phyloP scores from a whole-genome alignment of 2,888 invertebrate species.

The Axea sp. region DNA sequence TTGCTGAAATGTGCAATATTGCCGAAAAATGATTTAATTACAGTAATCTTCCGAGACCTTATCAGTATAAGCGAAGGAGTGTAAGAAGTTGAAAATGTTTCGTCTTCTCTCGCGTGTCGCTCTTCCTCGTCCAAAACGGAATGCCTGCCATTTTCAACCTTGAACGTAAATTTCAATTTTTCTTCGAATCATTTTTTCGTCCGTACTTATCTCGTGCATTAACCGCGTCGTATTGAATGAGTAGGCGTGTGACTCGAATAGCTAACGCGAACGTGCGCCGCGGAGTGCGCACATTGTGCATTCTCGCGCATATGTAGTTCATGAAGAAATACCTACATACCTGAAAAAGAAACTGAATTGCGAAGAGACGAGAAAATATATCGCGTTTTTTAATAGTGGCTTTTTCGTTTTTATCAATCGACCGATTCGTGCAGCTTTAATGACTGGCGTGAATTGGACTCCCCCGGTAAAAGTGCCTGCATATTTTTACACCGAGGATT shows the following conservation, averaged over 20 bases:
- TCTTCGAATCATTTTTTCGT: constrained; percentile 7
- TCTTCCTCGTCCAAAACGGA: constrained; percentile 13
- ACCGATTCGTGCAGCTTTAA: constrained; percentile 19
- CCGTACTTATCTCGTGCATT: constrained; percentile 41
- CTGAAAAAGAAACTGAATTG: constrained; percentile 49
- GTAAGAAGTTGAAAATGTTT: too few species aligned
- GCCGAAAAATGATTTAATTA: too few species aligned
- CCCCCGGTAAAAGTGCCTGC: too few species aligned
- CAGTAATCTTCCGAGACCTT: too few species aligned
- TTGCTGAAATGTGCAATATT: too few species aligned
- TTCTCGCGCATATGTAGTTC: constrained; percentile 46
- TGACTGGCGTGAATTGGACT: constrained; percentile 34
- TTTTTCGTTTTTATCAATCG: constrained; percentile 37
- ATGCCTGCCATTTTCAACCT: constrained; percentile 12
- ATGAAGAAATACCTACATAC: constrained; percentile 52
- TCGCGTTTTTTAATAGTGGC: constrained; percentile 35
- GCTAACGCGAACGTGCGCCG: constrained; percentile 56
- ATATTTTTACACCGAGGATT: too few species aligned
- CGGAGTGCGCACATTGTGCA: constrained; percentile 34
- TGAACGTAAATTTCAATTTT: constrained; percentile 36
- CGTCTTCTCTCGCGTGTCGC: constrained; percentile 5
- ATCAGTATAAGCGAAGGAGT: too few species aligned
- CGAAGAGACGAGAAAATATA: constrained; percentile 21
- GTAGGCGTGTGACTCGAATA: constrained; percentile 67
- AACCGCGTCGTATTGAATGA: constrained; percentile 64